Conservation (phyloP, 2,888 invertebrate genomes). For the Caenorhabditis parvicauda region DNA sequence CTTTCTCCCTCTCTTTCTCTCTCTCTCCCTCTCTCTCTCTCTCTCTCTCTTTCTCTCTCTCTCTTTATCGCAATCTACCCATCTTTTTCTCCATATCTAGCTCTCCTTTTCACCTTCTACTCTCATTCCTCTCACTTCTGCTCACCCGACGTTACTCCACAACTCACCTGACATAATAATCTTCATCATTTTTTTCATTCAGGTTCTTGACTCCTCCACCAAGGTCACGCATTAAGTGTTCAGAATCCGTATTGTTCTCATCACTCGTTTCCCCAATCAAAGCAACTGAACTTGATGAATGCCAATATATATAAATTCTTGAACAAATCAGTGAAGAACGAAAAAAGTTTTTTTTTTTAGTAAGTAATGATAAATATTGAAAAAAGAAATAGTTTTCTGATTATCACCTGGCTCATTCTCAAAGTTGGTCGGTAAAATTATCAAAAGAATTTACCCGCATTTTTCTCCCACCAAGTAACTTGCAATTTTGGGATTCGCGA, state of each 20-base stretch:
- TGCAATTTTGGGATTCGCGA: constrained; percentile 48
- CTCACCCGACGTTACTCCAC: constrained; percentile 17
- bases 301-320: constrained; percentile 1
- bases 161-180: no score
- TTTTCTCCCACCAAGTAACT: constrained; percentile 61
- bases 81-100: no score
- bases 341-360: no score
- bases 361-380: background rate
- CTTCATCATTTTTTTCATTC: background rate
- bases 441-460: constrained; percentile 46
- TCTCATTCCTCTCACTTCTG: background rate
- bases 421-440: background rate
- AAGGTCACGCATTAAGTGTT: constrained; percentile 40
- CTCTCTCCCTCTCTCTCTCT: no score
- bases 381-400: background rate
- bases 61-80: no score
- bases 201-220: constrained; percentile 18
- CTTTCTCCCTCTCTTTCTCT: no score
- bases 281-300: constrained; percentile 40
- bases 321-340: no score
- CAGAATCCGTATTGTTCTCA: constrained; percentile 54
- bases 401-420: background rate
- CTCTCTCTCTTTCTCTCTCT: no score
- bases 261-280: constrained; percentile 61
- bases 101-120: no score